phyloP scores from a whole-genome alignment of 35 echinoderm and acorn worm genomes.

The Apostichopus californicus region DNA sequence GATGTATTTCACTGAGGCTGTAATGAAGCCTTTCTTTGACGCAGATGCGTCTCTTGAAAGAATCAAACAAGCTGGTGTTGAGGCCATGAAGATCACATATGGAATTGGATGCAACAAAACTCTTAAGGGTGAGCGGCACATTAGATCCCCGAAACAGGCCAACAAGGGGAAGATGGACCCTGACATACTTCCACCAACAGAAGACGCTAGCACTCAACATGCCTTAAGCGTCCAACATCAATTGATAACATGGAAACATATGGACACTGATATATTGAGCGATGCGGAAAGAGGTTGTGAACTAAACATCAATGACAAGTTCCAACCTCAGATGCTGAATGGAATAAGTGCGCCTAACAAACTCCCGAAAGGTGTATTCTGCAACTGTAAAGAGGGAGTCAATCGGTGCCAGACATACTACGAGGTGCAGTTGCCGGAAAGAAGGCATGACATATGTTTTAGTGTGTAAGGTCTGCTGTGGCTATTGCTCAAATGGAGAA shows the following conservation, averaged over 20 bases:
- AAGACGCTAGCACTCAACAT: constrained; percentile 45
- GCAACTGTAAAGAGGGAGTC: constrained; percentile 24
- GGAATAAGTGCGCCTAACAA: not conserved
- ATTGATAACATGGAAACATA: constrained; percentile 36
- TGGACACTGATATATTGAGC: constrained; percentile 9
- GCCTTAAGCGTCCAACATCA: constrained; percentile 34
- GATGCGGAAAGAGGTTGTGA: not conserved
- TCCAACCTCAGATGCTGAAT: not conserved
- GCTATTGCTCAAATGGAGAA: not conserved
- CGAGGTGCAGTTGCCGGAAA: not conserved
- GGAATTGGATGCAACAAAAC: not conserved
- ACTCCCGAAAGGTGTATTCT: not conserved
- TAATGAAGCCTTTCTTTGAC: constrained; percentile 19
- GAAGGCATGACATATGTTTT: not conserved
- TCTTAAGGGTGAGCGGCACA: constrained; percentile 6
- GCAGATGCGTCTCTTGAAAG: not conserved
- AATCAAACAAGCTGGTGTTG: constrained; percentile 27
- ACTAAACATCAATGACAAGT: not conserved
- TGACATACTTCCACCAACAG: constrained; percentile 41
- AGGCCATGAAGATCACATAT: constrained; percentile 2
- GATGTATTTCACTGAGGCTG: not conserved
- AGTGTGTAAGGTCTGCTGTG: constrained; percentile 14
- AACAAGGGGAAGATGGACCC: not conserved
- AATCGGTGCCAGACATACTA: not conserved
- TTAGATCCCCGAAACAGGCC: constrained; percentile 9